Conservation (phyloP, 1,140 invertebrate species). For the Drosophila lacteicornis region DNA sequence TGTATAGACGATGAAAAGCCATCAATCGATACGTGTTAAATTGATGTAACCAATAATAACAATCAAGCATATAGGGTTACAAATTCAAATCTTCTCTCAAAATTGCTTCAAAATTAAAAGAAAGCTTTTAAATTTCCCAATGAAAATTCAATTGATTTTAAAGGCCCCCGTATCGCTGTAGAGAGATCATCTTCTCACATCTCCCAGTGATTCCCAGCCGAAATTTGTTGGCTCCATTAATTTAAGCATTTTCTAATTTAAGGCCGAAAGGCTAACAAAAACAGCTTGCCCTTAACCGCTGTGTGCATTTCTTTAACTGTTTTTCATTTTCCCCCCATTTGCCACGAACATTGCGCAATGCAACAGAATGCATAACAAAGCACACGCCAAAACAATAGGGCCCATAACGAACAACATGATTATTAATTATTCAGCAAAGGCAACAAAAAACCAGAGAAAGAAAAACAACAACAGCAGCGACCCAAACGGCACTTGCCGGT, state of each 20-base stretch:
- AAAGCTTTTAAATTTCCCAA: constrained; percentile 16
- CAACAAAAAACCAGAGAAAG: constrained; percentile 12
- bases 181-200: constrained; percentile 38
- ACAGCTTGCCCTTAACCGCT: constrained; percentile 43
- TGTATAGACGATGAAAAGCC: not conserved
- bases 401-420: constrained; percentile 68
- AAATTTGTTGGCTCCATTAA: constrained; percentile 31
- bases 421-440: constrained; percentile 75
- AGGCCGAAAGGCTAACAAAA: constrained; percentile 12
- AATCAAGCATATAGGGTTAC: constrained; percentile 19
- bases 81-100: constrained; percentile 11
- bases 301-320: constrained; percentile 49
- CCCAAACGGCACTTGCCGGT: constrained; percentile 60
- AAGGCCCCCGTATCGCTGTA: constrained; percentile 8
- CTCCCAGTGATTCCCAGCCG: constrained; percentile 9
- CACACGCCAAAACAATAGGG: constrained; percentile 67
- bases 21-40: not conserved
- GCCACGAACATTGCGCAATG: constrained; percentile 65
- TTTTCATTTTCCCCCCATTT: constrained; percentile 36
- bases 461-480: constrained; percentile 26
- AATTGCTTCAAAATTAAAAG: constrained; percentile 8
- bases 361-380: constrained; percentile 77
- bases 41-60: not conserved
- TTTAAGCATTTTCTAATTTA: constrained; percentile 28
- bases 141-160: constrained; percentile 37